These are phyloP conservation scores for Caenorhabditis zanzibari DNA, from an alignment of 2,888 invertebrate species.

Conservation along the genomic window DNA sequence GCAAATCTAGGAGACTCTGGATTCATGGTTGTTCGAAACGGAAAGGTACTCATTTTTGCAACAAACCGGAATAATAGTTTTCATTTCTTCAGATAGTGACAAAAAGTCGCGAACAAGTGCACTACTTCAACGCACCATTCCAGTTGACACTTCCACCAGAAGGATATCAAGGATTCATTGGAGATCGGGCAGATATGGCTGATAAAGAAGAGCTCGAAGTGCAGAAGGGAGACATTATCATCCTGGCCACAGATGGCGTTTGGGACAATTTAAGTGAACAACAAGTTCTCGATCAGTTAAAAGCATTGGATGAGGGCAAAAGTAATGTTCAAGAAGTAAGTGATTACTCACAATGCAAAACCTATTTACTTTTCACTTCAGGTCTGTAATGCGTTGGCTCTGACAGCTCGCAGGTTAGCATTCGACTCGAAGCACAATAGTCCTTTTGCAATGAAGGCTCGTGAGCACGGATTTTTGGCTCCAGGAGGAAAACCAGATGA, in stretches of 20 bases:
- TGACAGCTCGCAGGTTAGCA: constrained; percentile 95
- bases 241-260: constrained; percentile 94
- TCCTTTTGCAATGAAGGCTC: constrained; percentile 95
- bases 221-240: constrained; percentile 77
- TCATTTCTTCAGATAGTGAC: constrained; percentile 87
- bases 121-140: constrained; percentile 99
- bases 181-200: constrained; percentile 80
- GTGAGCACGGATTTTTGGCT: constrained; percentile 93
- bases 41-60: constrained; percentile 85
- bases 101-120: constrained; percentile 96
- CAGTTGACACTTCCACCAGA: constrained; percentile 94
- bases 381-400: constrained; percentile 90
- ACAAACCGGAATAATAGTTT: background rate
- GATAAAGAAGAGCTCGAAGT: constrained; percentile 77
- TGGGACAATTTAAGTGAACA: constrained; percentile 98
- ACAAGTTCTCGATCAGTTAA: constrained; percentile 91
- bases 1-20: constrained; percentile 99
- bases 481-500: constrained; percentile 98
- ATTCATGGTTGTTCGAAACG: constrained; percentile 93
- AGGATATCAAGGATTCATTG: constrained; percentile 78
- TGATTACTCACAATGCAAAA: background rate
- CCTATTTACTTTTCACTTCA: constrained; percentile 25
- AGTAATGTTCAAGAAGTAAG: constrained; percentile 73
- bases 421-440: constrained; percentile 96
- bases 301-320: constrained; percentile 65